phyloP scores from a whole-genome alignment of 2,888 invertebrate species.

The Polia nebulosa region DNA sequence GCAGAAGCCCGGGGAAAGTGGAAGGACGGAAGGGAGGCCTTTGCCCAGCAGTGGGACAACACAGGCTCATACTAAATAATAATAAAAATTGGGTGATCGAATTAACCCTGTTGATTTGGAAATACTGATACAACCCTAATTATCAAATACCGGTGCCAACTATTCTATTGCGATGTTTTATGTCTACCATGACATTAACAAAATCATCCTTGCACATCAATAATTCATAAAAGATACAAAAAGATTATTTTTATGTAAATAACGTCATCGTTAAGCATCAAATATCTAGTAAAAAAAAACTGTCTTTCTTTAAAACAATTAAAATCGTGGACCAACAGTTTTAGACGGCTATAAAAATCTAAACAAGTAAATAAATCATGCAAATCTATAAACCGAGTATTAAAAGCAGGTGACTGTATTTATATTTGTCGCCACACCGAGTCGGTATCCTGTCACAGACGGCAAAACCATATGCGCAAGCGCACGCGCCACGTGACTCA shows the following conservation, averaged over 20 bases:
- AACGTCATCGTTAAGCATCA: conserved; percentile 15
- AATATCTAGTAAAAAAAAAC: not conserved
- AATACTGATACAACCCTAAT: not conserved
- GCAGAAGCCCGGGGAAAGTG: too few relatives aligned
- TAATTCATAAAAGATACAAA: not conserved
- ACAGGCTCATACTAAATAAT: too few relatives aligned
- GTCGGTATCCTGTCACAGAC: conserved; percentile 54
- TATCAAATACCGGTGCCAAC: too few relatives aligned
- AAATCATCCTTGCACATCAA: not conserved
- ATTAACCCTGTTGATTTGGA: too few relatives aligned
- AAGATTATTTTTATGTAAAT: conserved; percentile 3
- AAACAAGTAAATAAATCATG: conserved; percentile 37
- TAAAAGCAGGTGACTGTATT: conserved; percentile 58
- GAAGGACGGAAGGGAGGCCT: too few relatives aligned
- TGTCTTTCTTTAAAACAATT: conserved; percentile 15
- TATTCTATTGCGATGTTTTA: not conserved
- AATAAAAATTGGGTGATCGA: too few relatives aligned
- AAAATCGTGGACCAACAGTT: conserved; percentile 2
- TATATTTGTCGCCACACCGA: conserved; percentile 42
- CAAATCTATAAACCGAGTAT: conserved; percentile 37
- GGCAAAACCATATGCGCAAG: conserved; percentile 57
- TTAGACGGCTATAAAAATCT: conserved; percentile 30
- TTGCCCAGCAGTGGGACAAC: too few relatives aligned
- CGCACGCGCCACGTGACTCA: conserved; percentile 76
- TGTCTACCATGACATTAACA: too few relatives aligned